phyloP scores from a whole-genome alignment of 2,888 invertebrate genomes.

The Tetragonula carbonaria region DNA sequence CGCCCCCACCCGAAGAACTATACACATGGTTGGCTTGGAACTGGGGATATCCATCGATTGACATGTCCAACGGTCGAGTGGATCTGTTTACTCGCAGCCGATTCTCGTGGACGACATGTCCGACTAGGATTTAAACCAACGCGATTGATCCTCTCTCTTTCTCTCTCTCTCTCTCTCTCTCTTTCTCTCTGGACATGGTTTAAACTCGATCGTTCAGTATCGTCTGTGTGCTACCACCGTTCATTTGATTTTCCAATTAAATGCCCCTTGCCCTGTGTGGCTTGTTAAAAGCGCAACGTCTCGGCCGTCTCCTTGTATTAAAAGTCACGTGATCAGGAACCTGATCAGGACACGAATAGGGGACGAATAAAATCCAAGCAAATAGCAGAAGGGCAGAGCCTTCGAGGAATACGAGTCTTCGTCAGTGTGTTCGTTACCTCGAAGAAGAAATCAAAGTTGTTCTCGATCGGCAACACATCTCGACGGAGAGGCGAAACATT shows the following conservation, averaged over 20 bases:
- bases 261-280: conserved; percentile 3
- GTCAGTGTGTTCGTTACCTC: conserved; percentile 24
- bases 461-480: not conserved
- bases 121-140: conserved; percentile 53
- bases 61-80: conserved; percentile 61
- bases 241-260: conserved; percentile 52
- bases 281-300: conserved; percentile 6
- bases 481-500: conserved; percentile 31
- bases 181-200: conserved; percentile 9
- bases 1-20: conserved; percentile 53
- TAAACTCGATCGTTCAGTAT: conserved; percentile 27
- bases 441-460: conserved; percentile 37
- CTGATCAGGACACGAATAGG: too few species aligned
- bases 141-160: conserved; percentile 37
- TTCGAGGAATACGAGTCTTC: too few species aligned
- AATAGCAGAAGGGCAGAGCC: too few species aligned
- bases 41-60: conserved; percentile 61
- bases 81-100: conserved; percentile 58
- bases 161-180: too few species aligned
- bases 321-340: not conserved
- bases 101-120: conserved; percentile 54
- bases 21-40: conserved; percentile 36
- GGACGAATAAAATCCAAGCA: too few species aligned
- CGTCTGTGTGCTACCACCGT: conserved; percentile 22
- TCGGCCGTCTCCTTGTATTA: not conserved